These are phyloP conservation scores for Heliconius nattereri DNA, from an alignment of 1,140 invertebrate species.

Conservation along the genomic window DNA sequence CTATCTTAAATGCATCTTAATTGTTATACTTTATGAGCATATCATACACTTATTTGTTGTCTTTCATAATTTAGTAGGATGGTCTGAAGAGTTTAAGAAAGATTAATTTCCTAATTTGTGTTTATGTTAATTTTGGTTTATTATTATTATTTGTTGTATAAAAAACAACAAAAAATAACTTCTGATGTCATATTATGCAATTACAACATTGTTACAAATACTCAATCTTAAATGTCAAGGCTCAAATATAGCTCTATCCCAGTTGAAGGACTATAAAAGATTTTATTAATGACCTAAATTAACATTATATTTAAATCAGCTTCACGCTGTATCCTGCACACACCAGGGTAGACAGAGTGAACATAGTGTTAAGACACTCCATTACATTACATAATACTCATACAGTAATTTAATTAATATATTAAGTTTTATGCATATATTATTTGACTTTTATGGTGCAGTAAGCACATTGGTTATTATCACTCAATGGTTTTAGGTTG, in stretches of 20 bases:
- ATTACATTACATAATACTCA: no score
- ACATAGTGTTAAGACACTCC: no score
- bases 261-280: background rate
- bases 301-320: no score
- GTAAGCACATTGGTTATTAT: background rate
- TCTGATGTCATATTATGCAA: slow-evolving; percentile 41
- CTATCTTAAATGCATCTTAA: slow-evolving; percentile 16
- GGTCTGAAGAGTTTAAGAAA: background rate
- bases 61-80: background rate
- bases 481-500: background rate
- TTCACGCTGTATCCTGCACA: no score
- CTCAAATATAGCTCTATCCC: slow-evolving; percentile 27
- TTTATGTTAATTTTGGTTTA: background rate
- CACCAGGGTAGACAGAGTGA: no score
- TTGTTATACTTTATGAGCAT: background rate
- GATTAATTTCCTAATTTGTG: background rate
- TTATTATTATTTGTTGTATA: background rate
- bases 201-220: slow-evolving; percentile 14
- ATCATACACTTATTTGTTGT: background rate
- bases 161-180: background rate
- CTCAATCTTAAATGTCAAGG: slow-evolving; percentile 24
- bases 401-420: background rate
- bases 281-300: no score
- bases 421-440: background rate
- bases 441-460: background rate